These are phyloP conservation scores for Enteromius treurensis DNA, from an alignment of 2,797 vertebrate species.

Conservation along the genomic window DNA sequence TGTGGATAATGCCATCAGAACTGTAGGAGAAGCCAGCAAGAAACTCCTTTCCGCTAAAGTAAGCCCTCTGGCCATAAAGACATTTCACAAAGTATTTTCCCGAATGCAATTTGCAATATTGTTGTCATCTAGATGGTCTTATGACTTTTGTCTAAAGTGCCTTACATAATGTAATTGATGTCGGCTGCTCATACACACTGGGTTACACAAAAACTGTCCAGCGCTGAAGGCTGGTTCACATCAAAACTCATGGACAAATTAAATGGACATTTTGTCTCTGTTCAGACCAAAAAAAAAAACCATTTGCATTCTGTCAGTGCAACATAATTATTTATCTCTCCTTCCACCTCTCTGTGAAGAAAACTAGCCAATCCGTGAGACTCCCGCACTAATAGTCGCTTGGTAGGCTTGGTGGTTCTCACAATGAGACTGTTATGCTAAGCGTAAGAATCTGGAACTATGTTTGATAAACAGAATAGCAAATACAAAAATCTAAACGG, in stretches of 20 bases:
- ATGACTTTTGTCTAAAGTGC: conserved; percentile 5
- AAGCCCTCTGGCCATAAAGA: conserved; percentile 58
- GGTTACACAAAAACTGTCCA: background rate
- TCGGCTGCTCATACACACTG: background rate
- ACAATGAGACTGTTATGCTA: background rate
- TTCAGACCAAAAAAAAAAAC: too few relatives aligned
- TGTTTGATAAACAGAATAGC: background rate
- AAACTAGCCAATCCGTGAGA: background rate
- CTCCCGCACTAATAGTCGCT: too few relatives aligned
- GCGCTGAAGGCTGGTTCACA: background rate
- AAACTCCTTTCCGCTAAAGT: conserved; percentile 87
- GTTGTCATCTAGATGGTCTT: conserved; percentile 5
- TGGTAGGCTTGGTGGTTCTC: background rate
- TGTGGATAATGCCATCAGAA: conserved; percentile 92
- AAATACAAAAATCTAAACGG: background rate
- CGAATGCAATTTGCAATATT: conserved; percentile 2
- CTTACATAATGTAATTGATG: background rate
- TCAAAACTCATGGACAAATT: background rate
- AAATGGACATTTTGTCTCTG: background rate
- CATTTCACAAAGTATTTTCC: background rate
- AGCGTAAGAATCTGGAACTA: background rate
- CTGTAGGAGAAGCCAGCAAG: conserved; percentile 95
- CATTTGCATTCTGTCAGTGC: background rate
- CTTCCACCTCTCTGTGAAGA: background rate
- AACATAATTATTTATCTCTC: background rate